Evolutionary conservation across 2,888 invertebrate genomes (phyloP), one percentile per base, ranked within the genome.

Genomic region (Eristalis intricaria): DNA sequence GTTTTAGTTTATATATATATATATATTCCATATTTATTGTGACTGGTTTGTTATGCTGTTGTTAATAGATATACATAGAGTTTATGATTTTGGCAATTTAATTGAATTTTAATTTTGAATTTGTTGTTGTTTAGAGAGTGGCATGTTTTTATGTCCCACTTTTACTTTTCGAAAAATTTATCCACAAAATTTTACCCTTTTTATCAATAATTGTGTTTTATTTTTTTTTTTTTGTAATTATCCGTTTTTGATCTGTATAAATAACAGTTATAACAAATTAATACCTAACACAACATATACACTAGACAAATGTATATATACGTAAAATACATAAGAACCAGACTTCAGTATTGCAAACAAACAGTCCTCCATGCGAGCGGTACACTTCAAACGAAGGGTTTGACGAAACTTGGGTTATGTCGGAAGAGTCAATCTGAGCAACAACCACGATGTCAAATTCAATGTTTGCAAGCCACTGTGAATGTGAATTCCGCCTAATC

Each of bases 261-360:
- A 84, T 81, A 81, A 88, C 84, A 88, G 87, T 88, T 88, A 84
- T 88, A 88, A 88, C 88, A 84, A 84, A 88, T 88, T 88, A 88
- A 84, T 76, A 70, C 81, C 84, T 88, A 84, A 84, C 76, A 83
- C 76, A 83, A 87, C 74, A 71, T 60, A 82, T 68, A 80, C 80
- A 88, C 75, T 75, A 76, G 64, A 71, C 61, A 61, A 40, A 58
- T 56, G 50, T 88, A 84, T 84, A 84, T 88, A 88, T 78, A 26
- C 26, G 26, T 26, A 26, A n/a, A n/a, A 26, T 80, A 74, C 74
- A 79, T 23, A 3, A 5, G 23, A 29, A 23, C 56, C n/a, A 22
- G 19, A 56, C 22, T 56, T 56, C n/a, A n/a, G 22, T 56, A 56
- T 56, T 56, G 13, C 56, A 56, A 4, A 10, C 22, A 19, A 15